Conservation (phyloP, 2,113 vertebrate genomes). For the Suncus etruscus region DNA sequence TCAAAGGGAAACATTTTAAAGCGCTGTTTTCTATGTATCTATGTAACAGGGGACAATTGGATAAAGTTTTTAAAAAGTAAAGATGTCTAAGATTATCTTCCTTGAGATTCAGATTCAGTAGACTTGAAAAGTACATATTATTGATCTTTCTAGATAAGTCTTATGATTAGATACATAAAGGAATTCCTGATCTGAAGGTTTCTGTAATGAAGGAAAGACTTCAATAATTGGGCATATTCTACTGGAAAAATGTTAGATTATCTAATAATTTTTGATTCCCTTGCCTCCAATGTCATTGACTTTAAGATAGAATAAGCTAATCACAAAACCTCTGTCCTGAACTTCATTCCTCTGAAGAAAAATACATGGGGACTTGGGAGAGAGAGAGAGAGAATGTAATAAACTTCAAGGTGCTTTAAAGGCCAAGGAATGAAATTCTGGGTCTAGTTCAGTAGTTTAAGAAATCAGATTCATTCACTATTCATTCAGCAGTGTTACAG, state of each 20-base stretch:
- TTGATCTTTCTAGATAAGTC: constrained; percentile 35
- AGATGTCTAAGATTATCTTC: constrained; percentile 6
- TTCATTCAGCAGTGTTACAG: constrained; percentile 41
- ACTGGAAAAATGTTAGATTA: constrained; percentile 1
- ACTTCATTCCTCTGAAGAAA: constrained; percentile 48
- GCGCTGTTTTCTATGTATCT: not conserved
- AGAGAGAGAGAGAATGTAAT: constrained; percentile 35
- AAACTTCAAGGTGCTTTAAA: constrained; percentile 54
- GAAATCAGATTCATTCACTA: constrained; percentile 42
- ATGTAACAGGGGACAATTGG: not conserved
- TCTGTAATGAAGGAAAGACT: constrained; percentile 54
- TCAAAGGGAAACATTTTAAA: not conserved
- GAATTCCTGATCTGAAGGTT: not conserved
- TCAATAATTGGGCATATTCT: constrained; percentile 53
- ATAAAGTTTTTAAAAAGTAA: not conserved
- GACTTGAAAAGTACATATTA: not conserved
- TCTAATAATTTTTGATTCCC: constrained; percentile 23
- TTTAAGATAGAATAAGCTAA: constrained; percentile 65
- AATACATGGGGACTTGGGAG: constrained; percentile 32
- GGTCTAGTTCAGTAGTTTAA: not conserved
- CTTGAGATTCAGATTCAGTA: not conserved
- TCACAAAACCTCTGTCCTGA: constrained; percentile 28
- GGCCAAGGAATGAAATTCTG: constrained; percentile 39
- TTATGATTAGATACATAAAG: not conserved
- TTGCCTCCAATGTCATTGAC: constrained; percentile 51